A percentile compares a stretch with the other conserved stretches of the same genome.
Evolutionary conservation across 2,888 invertebrate genomes (phyloP).

Genomic region (Mantis religiosa): DNA sequence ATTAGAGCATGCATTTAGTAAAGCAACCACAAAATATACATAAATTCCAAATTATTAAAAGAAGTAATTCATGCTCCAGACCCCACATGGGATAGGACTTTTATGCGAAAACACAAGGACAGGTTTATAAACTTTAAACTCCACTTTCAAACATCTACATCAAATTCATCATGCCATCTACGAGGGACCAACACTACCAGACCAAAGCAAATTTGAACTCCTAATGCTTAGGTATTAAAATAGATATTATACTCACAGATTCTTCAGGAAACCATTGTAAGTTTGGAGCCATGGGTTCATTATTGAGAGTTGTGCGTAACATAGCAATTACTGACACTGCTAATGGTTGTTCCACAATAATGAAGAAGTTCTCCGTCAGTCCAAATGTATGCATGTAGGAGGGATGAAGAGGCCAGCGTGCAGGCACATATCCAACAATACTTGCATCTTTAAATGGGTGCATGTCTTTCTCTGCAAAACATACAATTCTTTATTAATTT

Average conservation of each 20-base stretch:
- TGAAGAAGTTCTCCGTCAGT: slow-evolving; percentile 79
- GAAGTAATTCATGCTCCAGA: no score
- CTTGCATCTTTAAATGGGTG: slow-evolving; percentile 46
- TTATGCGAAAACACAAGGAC: no score
- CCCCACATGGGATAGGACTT: no score
- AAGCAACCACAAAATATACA: no score
- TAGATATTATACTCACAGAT: slow-evolving; percentile 48
- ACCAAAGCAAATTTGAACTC: no score
- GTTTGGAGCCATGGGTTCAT: slow-evolving; percentile 62
- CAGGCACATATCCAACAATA: slow-evolving; percentile 65
- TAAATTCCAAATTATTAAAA: no score
- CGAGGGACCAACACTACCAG: no score
- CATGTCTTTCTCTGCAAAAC: not conserved
- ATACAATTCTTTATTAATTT: not conserved
- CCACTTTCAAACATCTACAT: no score
- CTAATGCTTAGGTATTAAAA: not conserved
- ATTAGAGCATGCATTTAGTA: no score
- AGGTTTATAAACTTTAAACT: no score
- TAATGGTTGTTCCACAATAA: slow-evolving; percentile 86
- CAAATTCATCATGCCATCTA: no score
- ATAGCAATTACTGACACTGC: slow-evolving; percentile 63
- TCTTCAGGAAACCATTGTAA: slow-evolving; percentile 73
- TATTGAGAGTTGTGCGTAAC: slow-evolving; percentile 56
- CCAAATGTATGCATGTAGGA: slow-evolving; percentile 93
- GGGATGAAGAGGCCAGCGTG: slow-evolving; percentile 75